Base-by-base conservation (phyloP, 2,113 vertebrate species). In the Gopherus flavomarginatus region DNA sequence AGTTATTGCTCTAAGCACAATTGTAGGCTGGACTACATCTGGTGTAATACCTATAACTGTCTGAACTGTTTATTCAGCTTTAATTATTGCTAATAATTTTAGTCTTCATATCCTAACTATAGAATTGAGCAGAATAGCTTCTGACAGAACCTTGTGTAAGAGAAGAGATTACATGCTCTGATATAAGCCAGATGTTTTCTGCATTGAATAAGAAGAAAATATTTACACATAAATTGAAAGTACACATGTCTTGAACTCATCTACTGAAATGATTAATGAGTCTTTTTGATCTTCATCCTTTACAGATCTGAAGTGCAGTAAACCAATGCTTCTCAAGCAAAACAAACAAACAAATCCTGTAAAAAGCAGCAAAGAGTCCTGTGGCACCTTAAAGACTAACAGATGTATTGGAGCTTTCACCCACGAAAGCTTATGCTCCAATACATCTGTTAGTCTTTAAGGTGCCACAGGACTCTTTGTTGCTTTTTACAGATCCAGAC, bases 101-200 rank as follows among this genome's bases (percentile, higher is more conserved):
- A 85, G 14, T 26, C 6, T 59, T 59, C 31, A 3, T 82, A 27
- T 8, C 85, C n/a, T 92, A 86, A 26, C 24, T 7, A 12, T 19
- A 93, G 88, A 16, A 53, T 19, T 9, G 17, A 57, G 49, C 53
- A 29, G 83, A 92, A 53, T 59, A 11, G 38, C 38, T 56, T 83
- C 90, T 94, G 89, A 50, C 83, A 90, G 78, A 57, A 47, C 27
- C 9, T 94, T 77, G 7, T 80, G 8, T 44, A 82, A 96, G 42
- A 80, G 31, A 12, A 93, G 54, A 50, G 42, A 92, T 95, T 92
- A 47, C 81, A 53, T 5, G 11, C 14, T 38, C 6, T 94, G 57
- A 77, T 93, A 35, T 57, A 69, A 82, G 62, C 85, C 88, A 96
- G 50, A 81, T 77, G 83, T 90, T 85, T 96, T 96, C 53, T 62